Evolutionary conservation across 2,113 vertebrate genomes (phyloP), one percentile per base, ranked within the genome.

Genomic region (Silurus glanis): DNA sequence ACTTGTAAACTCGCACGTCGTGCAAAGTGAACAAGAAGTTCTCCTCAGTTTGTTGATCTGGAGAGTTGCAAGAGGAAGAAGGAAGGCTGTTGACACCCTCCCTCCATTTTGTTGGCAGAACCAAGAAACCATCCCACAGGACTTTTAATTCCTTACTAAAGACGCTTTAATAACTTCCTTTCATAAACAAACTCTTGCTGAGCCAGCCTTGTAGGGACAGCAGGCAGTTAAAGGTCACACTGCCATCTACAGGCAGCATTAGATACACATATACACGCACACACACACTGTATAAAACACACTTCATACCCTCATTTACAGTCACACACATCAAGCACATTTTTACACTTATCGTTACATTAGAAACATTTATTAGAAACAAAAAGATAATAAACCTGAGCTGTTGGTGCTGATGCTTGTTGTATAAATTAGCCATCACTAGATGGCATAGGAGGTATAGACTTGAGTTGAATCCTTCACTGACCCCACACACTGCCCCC

Each of bases 101-200:
- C 84, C 81, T 87, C 67, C 84, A 75, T 19, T 80, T 83, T 86
- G 83, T 61, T 13, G 23, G 28, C 61, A 23, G 61, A 58, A 2
- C 5, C 49, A 37, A 37, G 37, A 37, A 37, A 37, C 37, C 37
- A 37, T 37, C 61, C 83, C 82, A 72, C 84, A 28, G 90, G 92
- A 91, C 90, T 92, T 67, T 91, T 69, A 87, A 88, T 90, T 91
- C 88, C 89, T 86, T 85, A 89, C 92, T 93, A 87, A 92, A 92
- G 90, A 92, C 91, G 90, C 92, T 94, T 94, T 94, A 95, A 95
- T 94, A 91, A 92, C 91, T 95, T 95, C 93, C 94, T 94, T 94
- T 91, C 91, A 90, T 92, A 93, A 95, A 95, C 92, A 94, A 92
- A 89, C 78, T 37, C 86, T 82, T 67, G 56, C 53, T 87, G 69